phyloP scores from a whole-genome alignment of 2,797 vertebrate genomes.

The Micropoecilia bifurca region DNA sequence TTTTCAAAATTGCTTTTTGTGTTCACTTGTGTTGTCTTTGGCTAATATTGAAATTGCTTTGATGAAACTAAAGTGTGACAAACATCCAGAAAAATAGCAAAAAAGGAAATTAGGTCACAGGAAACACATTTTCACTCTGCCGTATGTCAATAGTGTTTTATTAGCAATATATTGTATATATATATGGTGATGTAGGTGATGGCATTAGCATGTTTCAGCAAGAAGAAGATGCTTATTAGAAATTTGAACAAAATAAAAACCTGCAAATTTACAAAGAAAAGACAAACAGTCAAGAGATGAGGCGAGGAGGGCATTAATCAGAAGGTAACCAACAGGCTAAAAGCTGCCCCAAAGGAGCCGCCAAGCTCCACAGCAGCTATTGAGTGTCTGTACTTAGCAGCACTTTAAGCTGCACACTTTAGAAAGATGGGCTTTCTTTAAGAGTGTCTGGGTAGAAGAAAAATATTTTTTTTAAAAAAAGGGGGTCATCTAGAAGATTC shows the following conservation, averaged over 20 bases:
- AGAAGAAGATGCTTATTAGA: neutral
- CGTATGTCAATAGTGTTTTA: neutral
- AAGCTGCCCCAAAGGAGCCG: neutral
- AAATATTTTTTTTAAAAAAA: neutral
- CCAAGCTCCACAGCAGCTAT: conserved; percentile 1
- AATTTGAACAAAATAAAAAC: neutral
- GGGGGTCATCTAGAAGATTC: neutral
- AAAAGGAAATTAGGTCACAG: neutral
- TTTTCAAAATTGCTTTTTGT: neutral
- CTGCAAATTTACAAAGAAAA: neutral
- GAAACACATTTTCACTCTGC: neutral
- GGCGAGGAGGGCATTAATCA: neutral
- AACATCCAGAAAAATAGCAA: neutral
- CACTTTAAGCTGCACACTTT: neutral
- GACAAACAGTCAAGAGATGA: neutral
- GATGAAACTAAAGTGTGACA: neutral
- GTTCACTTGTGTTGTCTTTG: neutral
- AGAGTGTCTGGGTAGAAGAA: neutral
- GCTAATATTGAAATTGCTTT: neutral
- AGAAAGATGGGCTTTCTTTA: neutral
- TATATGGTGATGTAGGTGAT: neutral
- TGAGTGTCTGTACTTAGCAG: conserved; percentile 4
- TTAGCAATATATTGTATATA: neutral
- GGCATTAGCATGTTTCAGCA: neutral
- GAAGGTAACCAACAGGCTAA: conserved; percentile 3